Base-by-base conservation (phyloP, 2,888 invertebrate genomes). In the Meiosimyza decipiens region DNA sequence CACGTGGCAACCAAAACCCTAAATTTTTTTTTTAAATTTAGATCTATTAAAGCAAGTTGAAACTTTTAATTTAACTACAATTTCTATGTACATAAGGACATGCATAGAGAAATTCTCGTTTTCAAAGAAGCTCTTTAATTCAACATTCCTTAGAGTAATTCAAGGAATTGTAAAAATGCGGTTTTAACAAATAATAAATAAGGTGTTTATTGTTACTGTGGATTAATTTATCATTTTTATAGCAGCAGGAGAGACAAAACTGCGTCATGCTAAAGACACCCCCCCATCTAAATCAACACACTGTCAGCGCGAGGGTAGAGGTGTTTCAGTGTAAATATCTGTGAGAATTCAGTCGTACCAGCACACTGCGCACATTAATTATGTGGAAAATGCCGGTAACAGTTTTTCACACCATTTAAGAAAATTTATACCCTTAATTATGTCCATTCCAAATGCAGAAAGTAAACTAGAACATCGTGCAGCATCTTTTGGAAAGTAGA, bases 381-480 rank as follows among this genome's bases (percentile, higher is more conserved):
- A 71, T 72, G 66, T 72, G 66, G 59, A 69, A 72, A 74, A 70
- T 72, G 57, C 70, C 63, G 72, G 72, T 72, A 70, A 62, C 70
- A 49, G 70, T 66, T 72, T 74, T 74, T 70, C 74, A 72, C 72
- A 70, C 74, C 74, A 67, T 72, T 74, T 71, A 70, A 55, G 59
- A 52, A 65, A 72, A 72, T 74, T 74, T 72, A 72, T 74, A 57
- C 59, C 50, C 70, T 72, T 72, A 72, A 74, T 74, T 74, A 70
- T 72, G 52, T 69, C 68, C 71, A 68, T 73, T 62, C 57, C 49
- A 49, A 50, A 68, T 59, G 68, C 15, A 57, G 22, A 57, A 11
- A 57, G 28, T 57, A n/a, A 51, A 33, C 18, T 22, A 22, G 15
- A 22, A 22, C 18, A 15, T 47, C 16, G 18, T 13, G 15, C 59